Evolutionary conservation across 2,888 invertebrate species (phyloP).

Genomic region (Beris morrisii): DNA sequence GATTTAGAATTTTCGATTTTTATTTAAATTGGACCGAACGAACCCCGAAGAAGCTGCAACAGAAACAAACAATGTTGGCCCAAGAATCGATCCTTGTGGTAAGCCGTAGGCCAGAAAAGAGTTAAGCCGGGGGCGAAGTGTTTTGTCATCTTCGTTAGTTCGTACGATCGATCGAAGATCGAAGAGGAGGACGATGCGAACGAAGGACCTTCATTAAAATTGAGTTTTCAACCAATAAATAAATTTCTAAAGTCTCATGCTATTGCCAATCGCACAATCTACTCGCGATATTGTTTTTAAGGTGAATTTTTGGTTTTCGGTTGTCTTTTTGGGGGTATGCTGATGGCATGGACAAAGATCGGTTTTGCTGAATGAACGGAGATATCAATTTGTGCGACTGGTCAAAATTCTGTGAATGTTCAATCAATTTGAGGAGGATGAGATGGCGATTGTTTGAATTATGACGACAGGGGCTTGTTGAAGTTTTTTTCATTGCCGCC

Average conservation of each 20-base stretch:
- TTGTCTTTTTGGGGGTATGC: background rate
- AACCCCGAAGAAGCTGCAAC: background rate
- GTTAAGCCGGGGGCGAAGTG: slow-evolving; percentile 5
- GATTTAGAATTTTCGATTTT: slow-evolving; percentile 58
- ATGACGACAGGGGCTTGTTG: slow-evolving; percentile 23
- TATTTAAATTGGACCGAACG: slow-evolving; percentile 54
- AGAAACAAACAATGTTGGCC: background rate
- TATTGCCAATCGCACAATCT: slow-evolving; percentile 21
- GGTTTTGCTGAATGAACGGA: slow-evolving; percentile 10
- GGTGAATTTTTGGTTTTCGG: background rate
- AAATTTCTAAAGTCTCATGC: slow-evolving; percentile 42
- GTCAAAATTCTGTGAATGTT: slow-evolving; percentile 40
- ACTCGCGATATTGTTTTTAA: slow-evolving; percentile 19
- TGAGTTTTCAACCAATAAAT: slow-evolving; percentile 53
- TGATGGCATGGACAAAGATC: background rate
- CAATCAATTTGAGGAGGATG: slow-evolving; percentile 37
- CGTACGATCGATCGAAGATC: slow-evolving; percentile 2
- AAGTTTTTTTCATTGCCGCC: slow-evolving; percentile 8
- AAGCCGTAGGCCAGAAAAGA: background rate
- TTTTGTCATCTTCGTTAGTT: slow-evolving; percentile 30
- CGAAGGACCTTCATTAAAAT: slow-evolving; percentile 51
- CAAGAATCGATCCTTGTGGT: background rate
- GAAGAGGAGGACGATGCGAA: slow-evolving; percentile 18
- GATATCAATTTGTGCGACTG: slow-evolving; percentile 38
- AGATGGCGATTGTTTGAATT: slow-evolving; percentile 39